Evolutionary conservation across 2,113 vertebrate species (phyloP).

Genomic region (Python bivittatus): DNA sequence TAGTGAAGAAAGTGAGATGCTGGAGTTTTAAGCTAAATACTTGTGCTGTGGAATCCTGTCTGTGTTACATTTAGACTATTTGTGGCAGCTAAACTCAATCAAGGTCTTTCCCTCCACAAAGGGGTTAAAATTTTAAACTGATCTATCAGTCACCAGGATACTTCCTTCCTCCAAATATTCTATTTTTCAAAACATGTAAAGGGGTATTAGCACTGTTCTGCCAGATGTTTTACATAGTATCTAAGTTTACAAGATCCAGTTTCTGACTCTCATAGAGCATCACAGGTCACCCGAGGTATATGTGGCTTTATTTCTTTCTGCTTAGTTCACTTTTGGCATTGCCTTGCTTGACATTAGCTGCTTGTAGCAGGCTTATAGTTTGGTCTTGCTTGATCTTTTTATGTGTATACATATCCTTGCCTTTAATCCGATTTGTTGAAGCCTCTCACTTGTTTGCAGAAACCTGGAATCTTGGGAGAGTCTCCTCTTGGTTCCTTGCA

Average conservation of each 20-base stretch:
- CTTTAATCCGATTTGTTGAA: not conserved
- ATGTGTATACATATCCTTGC: not conserved
- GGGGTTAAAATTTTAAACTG: not conserved
- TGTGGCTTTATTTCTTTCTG: not conserved
- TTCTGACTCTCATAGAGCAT: not conserved
- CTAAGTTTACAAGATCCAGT: not conserved
- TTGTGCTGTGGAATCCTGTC: slow-evolving; percentile 2
- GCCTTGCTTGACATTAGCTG: not conserved
- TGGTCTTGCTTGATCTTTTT: not conserved
- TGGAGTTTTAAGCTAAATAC: not conserved
- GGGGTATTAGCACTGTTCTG: not conserved
- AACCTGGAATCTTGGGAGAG: slow-evolving; percentile 88
- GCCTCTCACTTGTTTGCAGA: slow-evolving; percentile 51
- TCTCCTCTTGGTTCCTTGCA: slow-evolving; percentile 76
- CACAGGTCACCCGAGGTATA: not conserved
- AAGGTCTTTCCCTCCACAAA: not conserved
- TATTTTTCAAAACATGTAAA: not conserved
- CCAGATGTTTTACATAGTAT: not conserved
- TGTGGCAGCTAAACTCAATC: not conserved
- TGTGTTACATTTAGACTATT: not conserved
- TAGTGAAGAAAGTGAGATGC: not conserved
- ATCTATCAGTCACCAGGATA: not conserved
- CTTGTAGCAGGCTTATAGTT: not conserved
- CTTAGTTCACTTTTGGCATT: not conserved
- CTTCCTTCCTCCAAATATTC: not conserved